Evolutionary conservation across 1,140 invertebrate species (phyloP), one percentile per base, ranked within the genome.

Genomic region (Glossosoma conforme): DNA sequence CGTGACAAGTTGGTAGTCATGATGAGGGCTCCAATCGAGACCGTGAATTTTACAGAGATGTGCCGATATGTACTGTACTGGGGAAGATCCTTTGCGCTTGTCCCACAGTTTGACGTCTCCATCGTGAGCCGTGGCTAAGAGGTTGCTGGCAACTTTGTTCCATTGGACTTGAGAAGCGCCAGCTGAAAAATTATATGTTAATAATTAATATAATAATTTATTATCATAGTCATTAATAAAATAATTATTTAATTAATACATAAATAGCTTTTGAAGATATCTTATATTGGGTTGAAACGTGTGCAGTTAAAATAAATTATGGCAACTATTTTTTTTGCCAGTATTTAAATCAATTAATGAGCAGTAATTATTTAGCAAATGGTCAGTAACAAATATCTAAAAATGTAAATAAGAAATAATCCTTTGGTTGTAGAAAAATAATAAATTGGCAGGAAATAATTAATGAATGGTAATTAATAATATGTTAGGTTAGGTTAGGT

Each of bases 71-170:
- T 97, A 98, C 62, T 93, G 89, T 1, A 93, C 76, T 2, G 93
- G 93, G 47, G 83, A 79, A 36, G 84, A 86, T 38, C 84, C 82
- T 77, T 95, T 94, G 56, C 94, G 78, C 60, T 89, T 85, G 68
- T 98, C 95, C 93, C 93, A 97, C 54, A 98, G 83, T 68, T 93
- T 87, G 6, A 97, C 82, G 72, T 97, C 93, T 11, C 92, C 93
- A 66, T 96, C 93, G 69, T 97, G 93, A 38, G 93, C 89, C 33
- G 93, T 96, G 1, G 94, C 93, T 55, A 98, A 74, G 38, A 91
- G 76, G 67, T 94, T 78, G 10, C 83, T 77, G 6, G 85, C 86
- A 21, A 93, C 79, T 62, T 86, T 83, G 68, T 95, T 96, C 86
- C 94, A 98, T 65, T 90, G 84, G 1, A 97, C 93, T 78, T 97